phyloP scores from a whole-genome alignment of 2,888 invertebrate species.

The Escarpia spicata region DNA sequence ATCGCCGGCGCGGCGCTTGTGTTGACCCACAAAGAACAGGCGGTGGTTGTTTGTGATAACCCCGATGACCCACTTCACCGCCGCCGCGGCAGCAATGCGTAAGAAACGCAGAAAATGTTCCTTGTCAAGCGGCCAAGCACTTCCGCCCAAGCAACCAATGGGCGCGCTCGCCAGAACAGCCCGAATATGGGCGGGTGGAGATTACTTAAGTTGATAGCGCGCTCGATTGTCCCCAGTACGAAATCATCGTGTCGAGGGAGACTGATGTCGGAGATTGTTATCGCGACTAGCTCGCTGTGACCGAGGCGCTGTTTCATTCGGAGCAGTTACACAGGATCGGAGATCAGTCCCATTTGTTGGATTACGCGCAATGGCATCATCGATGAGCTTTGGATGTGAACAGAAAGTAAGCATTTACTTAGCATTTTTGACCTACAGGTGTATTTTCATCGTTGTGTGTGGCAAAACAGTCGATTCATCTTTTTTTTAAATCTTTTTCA shows the following conservation, averaged over 20 bases:
- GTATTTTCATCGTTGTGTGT: background rate
- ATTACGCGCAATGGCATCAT: conserved; percentile 1
- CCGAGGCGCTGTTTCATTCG: background rate
- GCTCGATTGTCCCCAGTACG: background rate
- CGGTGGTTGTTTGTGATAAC: background rate
- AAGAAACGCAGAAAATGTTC: conserved; percentile 4
- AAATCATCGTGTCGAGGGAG: background rate
- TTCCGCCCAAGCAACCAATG: background rate
- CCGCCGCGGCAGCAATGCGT: background rate
- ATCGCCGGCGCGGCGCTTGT: background rate
- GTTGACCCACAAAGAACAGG: conserved; percentile 4
- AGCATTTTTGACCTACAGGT: background rate
- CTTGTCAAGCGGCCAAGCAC: background rate
- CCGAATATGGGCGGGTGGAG: conserved; percentile 3
- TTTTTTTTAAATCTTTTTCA: background rate
- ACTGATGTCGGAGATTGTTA: background rate
- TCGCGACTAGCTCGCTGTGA: background rate
- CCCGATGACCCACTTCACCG: background rate
- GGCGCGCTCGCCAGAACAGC: background rate
- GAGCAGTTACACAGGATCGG: background rate
- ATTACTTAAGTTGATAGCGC: background rate
- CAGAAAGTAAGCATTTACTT: background rate
- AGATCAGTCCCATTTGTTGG: background rate
- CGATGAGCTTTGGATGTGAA: background rate
- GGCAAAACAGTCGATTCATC: background rate